These are phyloP conservation scores for Epirrita christyi DNA, from an alignment of 2,888 invertebrate genomes.

Conservation along the genomic window DNA sequence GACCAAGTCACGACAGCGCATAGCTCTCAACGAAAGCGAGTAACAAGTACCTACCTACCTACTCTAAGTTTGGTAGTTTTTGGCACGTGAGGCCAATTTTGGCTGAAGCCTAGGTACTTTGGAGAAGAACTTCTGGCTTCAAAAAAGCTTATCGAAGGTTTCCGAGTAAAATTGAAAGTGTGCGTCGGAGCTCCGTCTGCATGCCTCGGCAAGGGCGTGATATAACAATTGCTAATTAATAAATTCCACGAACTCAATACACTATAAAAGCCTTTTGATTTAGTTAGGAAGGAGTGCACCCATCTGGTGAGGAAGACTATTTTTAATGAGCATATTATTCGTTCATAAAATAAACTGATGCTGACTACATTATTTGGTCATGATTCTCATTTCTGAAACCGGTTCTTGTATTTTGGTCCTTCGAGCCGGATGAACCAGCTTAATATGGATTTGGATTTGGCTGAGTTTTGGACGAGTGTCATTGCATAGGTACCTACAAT, in stretches of 20 bases:
- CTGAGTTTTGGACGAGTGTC: too few relatives aligned
- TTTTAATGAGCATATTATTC: background rate
- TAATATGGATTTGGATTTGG: too few relatives aligned
- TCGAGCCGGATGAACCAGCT: background rate
- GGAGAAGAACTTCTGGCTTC: slow-evolving; percentile 20
- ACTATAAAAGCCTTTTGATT: slow-evolving; percentile 14
- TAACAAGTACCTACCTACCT: slow-evolving; percentile 20
- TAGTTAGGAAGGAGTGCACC: slow-evolving; percentile 7
- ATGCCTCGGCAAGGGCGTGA: slow-evolving; percentile 10
- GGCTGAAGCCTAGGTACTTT: slow-evolving; percentile 25
- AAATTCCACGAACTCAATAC: slow-evolving; percentile 17
- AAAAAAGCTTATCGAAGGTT: slow-evolving; percentile 17
- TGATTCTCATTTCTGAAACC: too few relatives aligned
- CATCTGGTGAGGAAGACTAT: background rate
- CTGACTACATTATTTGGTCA: too few relatives aligned
- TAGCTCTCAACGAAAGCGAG: slow-evolving; percentile 50
- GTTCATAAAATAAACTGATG: too few relatives aligned
- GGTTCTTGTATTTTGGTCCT: background rate
- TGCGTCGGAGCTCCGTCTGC: slow-evolving; percentile 21
- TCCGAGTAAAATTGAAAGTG: slow-evolving; percentile 30
- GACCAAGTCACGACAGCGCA: slow-evolving; percentile 57
- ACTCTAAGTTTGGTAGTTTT: slow-evolving; percentile 31
- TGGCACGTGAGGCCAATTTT: slow-evolving; percentile 37
- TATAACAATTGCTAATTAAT: slow-evolving; percentile 29
- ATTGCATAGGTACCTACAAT: too few relatives aligned